Percentiles rank a stretch among this genome's conserved stretches.
Evolutionary conservation across 2,113 vertebrate genomes (phyloP).

Genomic region (Vanacampus margaritifer): DNA sequence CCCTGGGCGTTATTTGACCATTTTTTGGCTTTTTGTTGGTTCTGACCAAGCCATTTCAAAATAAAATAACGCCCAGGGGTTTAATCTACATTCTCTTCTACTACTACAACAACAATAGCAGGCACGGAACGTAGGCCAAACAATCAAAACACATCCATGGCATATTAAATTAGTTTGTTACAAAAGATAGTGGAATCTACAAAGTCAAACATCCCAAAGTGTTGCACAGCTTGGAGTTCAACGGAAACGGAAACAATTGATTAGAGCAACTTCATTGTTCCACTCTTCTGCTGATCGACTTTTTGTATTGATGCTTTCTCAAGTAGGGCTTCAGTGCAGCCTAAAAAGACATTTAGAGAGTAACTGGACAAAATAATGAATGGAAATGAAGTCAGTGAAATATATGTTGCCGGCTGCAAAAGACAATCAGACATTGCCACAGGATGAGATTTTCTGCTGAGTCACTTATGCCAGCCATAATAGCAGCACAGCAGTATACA

Average conservation of each 20-base stretch:
- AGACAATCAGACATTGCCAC: constrained; percentile 4
- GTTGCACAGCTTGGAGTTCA: neutral
- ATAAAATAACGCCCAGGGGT: no score
- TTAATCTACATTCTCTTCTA: neutral
- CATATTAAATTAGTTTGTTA: neutral
- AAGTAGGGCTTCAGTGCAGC: constrained; percentile 12
- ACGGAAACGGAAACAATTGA: neutral
- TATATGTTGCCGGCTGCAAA: constrained; percentile 40
- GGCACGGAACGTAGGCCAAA: neutral
- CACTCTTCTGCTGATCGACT: neutral
- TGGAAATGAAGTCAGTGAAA: constrained; percentile 28
- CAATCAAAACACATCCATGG: neutral
- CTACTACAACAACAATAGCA: neutral
- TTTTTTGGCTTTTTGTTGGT: no score
- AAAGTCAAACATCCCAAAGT: neutral
- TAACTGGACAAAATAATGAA: constrained; percentile 37
- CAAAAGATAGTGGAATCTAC: neutral
- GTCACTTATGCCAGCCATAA: neutral
- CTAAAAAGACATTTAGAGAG: constrained; percentile 31
- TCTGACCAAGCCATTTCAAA: no score
- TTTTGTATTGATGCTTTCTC: constrained; percentile 4
- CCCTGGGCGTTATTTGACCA: no score
- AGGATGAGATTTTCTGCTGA: neutral
- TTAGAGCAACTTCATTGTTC: neutral
- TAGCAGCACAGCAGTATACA: no score